phyloP scores from a whole-genome alignment of 1,140 invertebrate genomes.

The Saccostrea cuccullata region DNA sequence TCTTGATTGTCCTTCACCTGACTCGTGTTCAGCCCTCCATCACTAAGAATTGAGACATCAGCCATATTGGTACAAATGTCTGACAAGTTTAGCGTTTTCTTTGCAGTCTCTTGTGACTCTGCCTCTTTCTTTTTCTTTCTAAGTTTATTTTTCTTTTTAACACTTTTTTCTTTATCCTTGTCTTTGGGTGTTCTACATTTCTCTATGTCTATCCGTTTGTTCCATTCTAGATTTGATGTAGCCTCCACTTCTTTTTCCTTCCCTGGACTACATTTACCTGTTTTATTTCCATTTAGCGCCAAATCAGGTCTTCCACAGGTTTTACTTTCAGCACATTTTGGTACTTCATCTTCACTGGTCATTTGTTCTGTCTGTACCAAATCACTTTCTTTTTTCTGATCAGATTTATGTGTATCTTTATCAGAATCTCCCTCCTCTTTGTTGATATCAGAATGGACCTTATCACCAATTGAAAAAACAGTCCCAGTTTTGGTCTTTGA shows the following conservation, averaged over 20 bases:
- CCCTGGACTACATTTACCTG: not conserved
- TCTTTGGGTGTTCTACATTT: constrained; percentile 42
- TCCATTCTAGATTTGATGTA: not conserved
- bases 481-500: not conserved
- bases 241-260: not conserved
- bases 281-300: not conserved
- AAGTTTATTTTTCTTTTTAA: constrained; percentile 27
- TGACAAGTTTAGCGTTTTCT: constrained; percentile 20
- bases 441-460: not conserved
- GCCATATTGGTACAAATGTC: constrained; percentile 28
- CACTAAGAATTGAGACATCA: constrained; percentile 34
- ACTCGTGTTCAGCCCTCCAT: not conserved
- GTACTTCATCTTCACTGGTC: not conserved
- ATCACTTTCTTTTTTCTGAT: not conserved
- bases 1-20: not conserved
- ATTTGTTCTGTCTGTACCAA: constrained; percentile 12
- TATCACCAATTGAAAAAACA: too few species aligned
- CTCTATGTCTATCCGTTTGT: constrained; percentile 37
- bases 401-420: not conserved
- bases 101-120: not conserved
- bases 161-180: constrained; percentile 24
- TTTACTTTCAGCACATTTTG: not conserved
- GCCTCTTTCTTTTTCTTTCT: constrained; percentile 2
- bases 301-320: not conserved
- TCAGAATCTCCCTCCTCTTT: not conserved